These are phyloP conservation scores for Callimorpha dominula DNA, from an alignment of 2,888 invertebrate genomes.

Conservation along the genomic window DNA sequence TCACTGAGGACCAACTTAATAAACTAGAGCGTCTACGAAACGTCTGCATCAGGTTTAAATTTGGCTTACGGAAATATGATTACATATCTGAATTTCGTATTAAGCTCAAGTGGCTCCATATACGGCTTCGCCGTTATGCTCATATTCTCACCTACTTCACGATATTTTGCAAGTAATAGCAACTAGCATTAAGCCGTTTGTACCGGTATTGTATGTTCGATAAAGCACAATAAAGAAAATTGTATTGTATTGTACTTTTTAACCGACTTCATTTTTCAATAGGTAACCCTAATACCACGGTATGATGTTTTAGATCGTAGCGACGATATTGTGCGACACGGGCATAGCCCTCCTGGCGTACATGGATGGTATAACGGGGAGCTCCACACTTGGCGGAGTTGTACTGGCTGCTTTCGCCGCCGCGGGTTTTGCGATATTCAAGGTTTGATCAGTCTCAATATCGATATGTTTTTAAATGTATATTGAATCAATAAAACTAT, in stretches of 20 bases:
- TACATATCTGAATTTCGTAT: neutral
- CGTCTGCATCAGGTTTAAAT: neutral
- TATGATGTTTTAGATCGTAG: slow-evolving; percentile 91
- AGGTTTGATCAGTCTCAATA: slow-evolving; percentile 85
- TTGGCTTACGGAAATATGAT: neutral
- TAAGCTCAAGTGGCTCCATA: neutral
- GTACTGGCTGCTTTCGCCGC: slow-evolving; percentile 96
- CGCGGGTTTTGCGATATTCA: slow-evolving; percentile 97
- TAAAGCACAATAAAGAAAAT: neutral
- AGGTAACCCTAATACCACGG: neutral
- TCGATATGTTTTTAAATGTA: too few relatives aligned
- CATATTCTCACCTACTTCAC: neutral
- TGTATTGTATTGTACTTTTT: neutral
- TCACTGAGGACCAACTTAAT: neutral
- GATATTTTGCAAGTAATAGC: neutral
- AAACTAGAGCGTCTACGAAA: neutral
- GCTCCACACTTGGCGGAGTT: slow-evolving; percentile 95
- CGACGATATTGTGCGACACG: slow-evolving; percentile 97
- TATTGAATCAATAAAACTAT: too few relatives aligned
- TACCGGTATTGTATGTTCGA: neutral
- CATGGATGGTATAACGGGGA: slow-evolving; percentile 97
- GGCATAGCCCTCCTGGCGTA: slow-evolving; percentile 97
- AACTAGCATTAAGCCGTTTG: neutral
- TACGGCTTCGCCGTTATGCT: neutral
- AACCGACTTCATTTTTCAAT: too few relatives aligned